Evolutionary conservation across 2,888 invertebrate genomes (phyloP), one percentile per base, ranked within the genome.

Genomic region (Lepidocyrtoides sp.): DNA sequence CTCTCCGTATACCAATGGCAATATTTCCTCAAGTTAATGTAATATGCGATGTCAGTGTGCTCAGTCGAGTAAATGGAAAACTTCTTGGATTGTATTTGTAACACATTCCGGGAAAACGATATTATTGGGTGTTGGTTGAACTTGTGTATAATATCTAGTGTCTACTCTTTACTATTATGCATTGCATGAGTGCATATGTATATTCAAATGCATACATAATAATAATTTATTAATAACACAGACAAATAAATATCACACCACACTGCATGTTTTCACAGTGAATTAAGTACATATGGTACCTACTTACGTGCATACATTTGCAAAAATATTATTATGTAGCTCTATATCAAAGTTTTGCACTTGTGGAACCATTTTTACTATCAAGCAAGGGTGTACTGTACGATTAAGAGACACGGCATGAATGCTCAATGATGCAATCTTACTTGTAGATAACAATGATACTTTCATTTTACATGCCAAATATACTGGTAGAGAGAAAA

Each of bases 1-100:
- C 69, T n/a, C 26, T 20, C 17, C 12, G 17, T 12, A 26, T 3
- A 4, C 41, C 1, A 17, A 41, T 26, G 20, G 17, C 44, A 69
- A 29, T 69, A 41, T 77, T 48, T 12, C 51, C 48, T 77, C 1
- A 17, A 17, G 4, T 17, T 51, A 17, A 51, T 72, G 14, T 75
- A 1, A 10, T 2, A 5, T 32, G 29, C 32, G 51, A 3, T 54
- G 79, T 77, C 26, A 29, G 26, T 75, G 3, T 41, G 36, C 57
- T 75, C 86, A 79, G 51, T 79, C 87, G 32, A 54, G 20, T 57
- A 82, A 89, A 89, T 77, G 77, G 77, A 26, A 89, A 82, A 69
- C 14, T 69, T 72, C 20, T 41, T 72, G 44, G 72, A 44, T 41
- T 32, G 32, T 32, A 41, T 69, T 69, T 32, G 69, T 36, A 69